A percentile compares a stretch with the other conserved stretches of the same genome.
Evolutionary conservation across 2,797 vertebrate species (phyloP).

Genomic region (Phoxinus dragarum): DNA sequence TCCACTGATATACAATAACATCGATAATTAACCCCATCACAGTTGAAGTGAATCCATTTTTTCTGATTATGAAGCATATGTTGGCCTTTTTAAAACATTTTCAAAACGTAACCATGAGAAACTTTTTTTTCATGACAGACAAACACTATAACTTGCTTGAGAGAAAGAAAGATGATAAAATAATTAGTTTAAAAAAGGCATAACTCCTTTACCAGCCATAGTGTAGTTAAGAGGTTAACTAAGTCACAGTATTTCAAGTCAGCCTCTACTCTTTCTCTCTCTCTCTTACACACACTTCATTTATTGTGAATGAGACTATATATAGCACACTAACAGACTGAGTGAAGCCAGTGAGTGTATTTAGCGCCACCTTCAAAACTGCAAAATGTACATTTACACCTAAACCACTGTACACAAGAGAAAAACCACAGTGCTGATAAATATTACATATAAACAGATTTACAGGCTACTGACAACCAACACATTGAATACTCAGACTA

Average conservation of each 20-base stretch:
- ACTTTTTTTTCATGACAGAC: not conserved
- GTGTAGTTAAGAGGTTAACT: conserved; percentile 27
- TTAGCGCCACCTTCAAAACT: conserved; percentile 62
- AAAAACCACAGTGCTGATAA: conserved; percentile 48
- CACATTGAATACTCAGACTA: conserved; percentile 10
- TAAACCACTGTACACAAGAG: conserved; percentile 58
- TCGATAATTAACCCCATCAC: conserved; percentile 3
- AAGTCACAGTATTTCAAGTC: conserved; percentile 18
- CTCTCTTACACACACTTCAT: conserved; percentile 61
- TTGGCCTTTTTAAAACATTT: not conserved
- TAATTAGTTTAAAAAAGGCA: not conserved
- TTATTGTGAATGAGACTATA: conserved; percentile 78
- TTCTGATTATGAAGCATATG: not conserved
- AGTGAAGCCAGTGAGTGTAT: conserved; percentile 65
- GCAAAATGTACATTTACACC: conserved; percentile 58
- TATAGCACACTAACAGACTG: conserved; percentile 70
- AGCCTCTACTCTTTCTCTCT: conserved; percentile 18
- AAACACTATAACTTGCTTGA: not conserved
- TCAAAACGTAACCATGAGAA: not conserved
- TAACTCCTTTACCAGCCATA: not conserved
- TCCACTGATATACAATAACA: not conserved
- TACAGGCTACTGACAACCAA: conserved; percentile 19
- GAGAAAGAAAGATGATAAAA: not conserved
- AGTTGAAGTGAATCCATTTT: not conserved
- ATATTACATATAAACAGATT: conserved; percentile 42